Conservation (phyloP, 1,140 invertebrate species). For the Nymphalis io region DNA sequence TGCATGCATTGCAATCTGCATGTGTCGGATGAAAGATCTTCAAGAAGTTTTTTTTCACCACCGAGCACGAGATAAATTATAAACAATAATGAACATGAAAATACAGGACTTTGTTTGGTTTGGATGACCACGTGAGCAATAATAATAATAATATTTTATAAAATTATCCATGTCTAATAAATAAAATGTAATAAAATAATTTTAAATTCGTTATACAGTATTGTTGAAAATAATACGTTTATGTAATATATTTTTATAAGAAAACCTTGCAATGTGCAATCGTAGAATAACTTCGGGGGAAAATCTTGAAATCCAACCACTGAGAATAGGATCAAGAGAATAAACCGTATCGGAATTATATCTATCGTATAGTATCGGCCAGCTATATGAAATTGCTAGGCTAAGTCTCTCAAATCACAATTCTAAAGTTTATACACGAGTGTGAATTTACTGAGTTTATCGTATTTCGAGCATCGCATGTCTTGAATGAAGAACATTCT, state of each 20-base stretch:
- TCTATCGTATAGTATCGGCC: conserved; percentile 23
- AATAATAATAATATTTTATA: too few species aligned
- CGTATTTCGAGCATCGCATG: not conserved
- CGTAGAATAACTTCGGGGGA: conserved; percentile 23
- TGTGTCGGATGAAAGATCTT: too few species aligned
- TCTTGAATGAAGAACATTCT: conserved; percentile 9
- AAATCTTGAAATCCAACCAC: conserved; percentile 29
- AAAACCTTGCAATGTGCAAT: conserved; percentile 25
- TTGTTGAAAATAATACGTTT: conserved; percentile 13
- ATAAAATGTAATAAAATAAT: too few species aligned
- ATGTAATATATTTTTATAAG: conserved; percentile 25
- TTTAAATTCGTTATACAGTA: not conserved
- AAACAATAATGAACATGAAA: too few species aligned
- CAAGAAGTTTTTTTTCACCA: too few species aligned
- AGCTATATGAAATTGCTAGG: conserved; percentile 37
- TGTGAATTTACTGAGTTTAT: conserved; percentile 11
- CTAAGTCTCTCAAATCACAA: conserved; percentile 40
- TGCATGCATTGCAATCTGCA: too few species aligned
- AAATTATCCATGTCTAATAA: too few species aligned
- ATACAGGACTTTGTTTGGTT: too few species aligned
- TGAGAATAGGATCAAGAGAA: conserved; percentile 36
- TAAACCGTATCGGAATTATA: conserved; percentile 33
- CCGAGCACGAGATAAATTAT: too few species aligned
- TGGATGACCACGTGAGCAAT: too few species aligned
- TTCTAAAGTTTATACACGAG: conserved; percentile 42